These are phyloP conservation scores for Drosophila murphyi DNA, from an alignment of 1,140 invertebrate species.

Conservation along the genomic window DNA sequence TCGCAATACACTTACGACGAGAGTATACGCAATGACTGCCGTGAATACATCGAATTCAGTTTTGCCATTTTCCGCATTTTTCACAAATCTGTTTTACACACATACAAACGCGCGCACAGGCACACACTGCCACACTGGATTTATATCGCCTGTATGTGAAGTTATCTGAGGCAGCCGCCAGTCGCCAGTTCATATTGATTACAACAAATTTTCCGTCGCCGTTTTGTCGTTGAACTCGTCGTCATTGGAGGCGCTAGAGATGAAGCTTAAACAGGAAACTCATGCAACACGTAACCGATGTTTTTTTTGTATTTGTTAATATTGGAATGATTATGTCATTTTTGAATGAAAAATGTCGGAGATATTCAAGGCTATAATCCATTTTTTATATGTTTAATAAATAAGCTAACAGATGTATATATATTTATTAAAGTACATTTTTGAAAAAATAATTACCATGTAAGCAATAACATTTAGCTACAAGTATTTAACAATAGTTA, in stretches of 20 bases:
- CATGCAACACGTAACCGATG: slow-evolving; percentile 43
- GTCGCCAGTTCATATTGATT: slow-evolving; percentile 82
- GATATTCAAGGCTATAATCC: slow-evolving; percentile 6
- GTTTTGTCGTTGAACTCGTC: slow-evolving; percentile 53
- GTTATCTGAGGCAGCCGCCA: slow-evolving; percentile 73
- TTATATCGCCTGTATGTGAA: slow-evolving; percentile 56
- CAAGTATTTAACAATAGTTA: too few species aligned
- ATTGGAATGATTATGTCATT: slow-evolving; percentile 16
- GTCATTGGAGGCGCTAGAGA: slow-evolving; percentile 25
- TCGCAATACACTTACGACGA: slow-evolving; percentile 53
- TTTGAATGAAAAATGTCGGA: not conserved
- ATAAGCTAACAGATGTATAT: not conserved
- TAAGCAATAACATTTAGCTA: too few species aligned
- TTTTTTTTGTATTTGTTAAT: slow-evolving; percentile 18
- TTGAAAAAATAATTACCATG: too few species aligned
- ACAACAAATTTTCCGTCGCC: slow-evolving; percentile 80
- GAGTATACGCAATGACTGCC: slow-evolving; percentile 66
- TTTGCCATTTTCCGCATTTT: slow-evolving; percentile 82
- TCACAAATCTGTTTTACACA: slow-evolving; percentile 77
- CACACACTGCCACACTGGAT: slow-evolving; percentile 22
- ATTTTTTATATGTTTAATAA: not conserved
- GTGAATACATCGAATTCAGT: slow-evolving; percentile 78
- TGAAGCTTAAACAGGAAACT: slow-evolving; percentile 30
- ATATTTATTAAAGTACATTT: not conserved
- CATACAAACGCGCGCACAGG: slow-evolving; percentile 32